Evolutionary conservation across 2,113 vertebrate species (phyloP).

Genomic region (Ceratotherium simum): DNA sequence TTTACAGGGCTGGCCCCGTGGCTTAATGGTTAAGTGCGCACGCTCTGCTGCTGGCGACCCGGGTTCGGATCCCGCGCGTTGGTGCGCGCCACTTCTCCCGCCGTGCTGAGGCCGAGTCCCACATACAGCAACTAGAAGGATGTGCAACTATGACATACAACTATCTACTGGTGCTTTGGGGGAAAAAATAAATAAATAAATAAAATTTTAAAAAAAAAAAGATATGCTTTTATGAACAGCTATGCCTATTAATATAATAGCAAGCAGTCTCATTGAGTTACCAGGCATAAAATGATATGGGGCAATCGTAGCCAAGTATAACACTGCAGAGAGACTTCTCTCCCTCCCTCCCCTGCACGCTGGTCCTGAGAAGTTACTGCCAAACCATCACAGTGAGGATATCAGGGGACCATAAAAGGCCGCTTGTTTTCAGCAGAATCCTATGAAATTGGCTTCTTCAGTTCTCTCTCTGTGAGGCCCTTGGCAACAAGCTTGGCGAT

Average conservation of each 20-base stretch:
- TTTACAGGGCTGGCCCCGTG: too few relatives aligned
- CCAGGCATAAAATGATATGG: background rate
- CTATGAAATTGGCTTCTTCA: conserved; percentile 30
- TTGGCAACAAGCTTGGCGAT: conserved; percentile 16
- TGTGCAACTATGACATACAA: too few relatives aligned
- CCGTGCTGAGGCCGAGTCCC: too few relatives aligned
- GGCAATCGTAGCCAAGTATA: conserved; percentile 26
- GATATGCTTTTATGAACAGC: background rate
- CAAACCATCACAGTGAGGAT: background rate
- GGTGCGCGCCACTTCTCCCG: too few relatives aligned
- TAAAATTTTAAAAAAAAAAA: too few relatives aligned
- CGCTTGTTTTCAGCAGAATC: conserved; percentile 14
- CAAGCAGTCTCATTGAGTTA: background rate
- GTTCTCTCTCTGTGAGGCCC: background rate
- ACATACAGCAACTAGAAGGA: too few relatives aligned
- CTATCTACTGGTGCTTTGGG: too few relatives aligned
- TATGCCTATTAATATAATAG: background rate
- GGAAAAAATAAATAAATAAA: too few relatives aligned
- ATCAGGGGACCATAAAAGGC: background rate
- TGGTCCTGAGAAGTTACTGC: conserved; percentile 21
- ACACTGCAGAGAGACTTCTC: background rate
- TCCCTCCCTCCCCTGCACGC: background rate
- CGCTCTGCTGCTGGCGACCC: too few relatives aligned
- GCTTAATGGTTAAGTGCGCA: too few relatives aligned
- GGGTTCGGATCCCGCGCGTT: too few relatives aligned